Evolutionary conservation across 2,888 invertebrate genomes (phyloP).

Genomic region (Panzeria rudis): DNA sequence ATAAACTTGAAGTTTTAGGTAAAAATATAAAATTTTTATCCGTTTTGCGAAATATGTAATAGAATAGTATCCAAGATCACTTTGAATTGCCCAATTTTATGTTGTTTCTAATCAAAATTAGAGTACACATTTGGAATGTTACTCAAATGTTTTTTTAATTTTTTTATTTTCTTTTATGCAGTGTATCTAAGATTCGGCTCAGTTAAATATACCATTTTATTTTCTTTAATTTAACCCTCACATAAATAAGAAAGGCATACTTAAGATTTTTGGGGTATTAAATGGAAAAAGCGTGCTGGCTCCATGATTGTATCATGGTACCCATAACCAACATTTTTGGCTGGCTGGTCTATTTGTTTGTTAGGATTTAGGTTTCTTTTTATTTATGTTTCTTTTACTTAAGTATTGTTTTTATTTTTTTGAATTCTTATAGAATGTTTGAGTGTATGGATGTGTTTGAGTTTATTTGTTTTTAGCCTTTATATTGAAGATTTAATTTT

Average conservation of each 20-base stretch:
- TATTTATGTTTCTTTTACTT: conserved; percentile 41
- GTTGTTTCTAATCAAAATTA: too few species aligned
- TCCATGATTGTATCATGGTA: conserved; percentile 42
- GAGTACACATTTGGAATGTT: too few species aligned
- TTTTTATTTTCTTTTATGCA: background rate
- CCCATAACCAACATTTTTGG: conserved; percentile 22
- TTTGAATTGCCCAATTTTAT: too few species aligned
- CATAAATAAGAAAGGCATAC: conserved; percentile 37
- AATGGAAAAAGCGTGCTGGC: conserved; percentile 34
- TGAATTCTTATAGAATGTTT: background rate
- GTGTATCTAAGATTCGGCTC: background rate
- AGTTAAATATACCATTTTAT: background rate
- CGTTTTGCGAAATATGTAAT: too few species aligned
- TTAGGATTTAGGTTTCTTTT: conserved; percentile 25
- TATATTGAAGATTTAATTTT: conserved; percentile 43
- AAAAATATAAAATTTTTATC: too few species aligned
- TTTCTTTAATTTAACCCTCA: conserved; percentile 44
- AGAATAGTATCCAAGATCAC: too few species aligned
- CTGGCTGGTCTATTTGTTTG: conserved; percentile 33
- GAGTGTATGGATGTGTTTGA: background rate
- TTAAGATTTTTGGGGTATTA: conserved; percentile 42
- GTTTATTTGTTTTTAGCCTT: conserved; percentile 50
- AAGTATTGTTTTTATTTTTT: conserved; percentile 26
- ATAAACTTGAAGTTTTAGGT: too few species aligned
- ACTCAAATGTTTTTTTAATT: background rate